Percentiles rank a stretch among this genome's conserved stretches.
phyloP scores from a whole-genome alignment of 2,888 invertebrate genomes.

The Drosophila acutilabella region DNA sequence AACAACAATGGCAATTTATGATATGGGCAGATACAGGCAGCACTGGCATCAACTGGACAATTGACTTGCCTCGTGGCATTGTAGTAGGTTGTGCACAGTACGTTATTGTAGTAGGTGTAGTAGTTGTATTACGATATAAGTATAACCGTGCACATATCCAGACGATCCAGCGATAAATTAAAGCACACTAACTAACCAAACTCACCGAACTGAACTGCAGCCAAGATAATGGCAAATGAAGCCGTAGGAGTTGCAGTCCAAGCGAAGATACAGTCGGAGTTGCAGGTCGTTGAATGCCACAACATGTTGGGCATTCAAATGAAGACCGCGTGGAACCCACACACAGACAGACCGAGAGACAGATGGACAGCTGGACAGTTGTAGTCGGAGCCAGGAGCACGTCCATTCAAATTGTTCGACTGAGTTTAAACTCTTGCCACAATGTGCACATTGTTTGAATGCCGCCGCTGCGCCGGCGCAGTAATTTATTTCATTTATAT shows the following conservation, averaged over 20 bases:
- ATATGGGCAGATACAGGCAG: background rate
- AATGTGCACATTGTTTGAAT: constrained; percentile 44
- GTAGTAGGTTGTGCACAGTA: constrained; percentile 6
- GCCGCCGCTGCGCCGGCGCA: constrained; percentile 70
- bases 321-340: constrained; percentile 48
- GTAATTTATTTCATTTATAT: constrained; percentile 74
- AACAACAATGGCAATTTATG: constrained; percentile 15
- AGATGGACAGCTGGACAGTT: constrained; percentile 15
- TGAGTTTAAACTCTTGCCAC: constrained; percentile 7
- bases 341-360: constrained; percentile 1
- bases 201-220: constrained; percentile 59
- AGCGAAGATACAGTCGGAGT: background rate
- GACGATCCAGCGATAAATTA: constrained; percentile 72
- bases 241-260: constrained; percentile 67
- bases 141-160: constrained; percentile 19
- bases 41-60: constrained; percentile 51
- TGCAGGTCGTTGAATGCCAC: constrained; percentile 36
- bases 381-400: constrained; percentile 43
- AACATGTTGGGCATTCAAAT: constrained; percentile 70
- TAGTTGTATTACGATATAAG: constrained; percentile 1
- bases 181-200: constrained; percentile 69
- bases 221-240: constrained; percentile 78
- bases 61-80: constrained; percentile 77
- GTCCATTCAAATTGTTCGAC: constrained; percentile 71
- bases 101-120: constrained; percentile 47